Conservation (phyloP, 2,888 invertebrate genomes). For the Eubasilissa splendida region DNA sequence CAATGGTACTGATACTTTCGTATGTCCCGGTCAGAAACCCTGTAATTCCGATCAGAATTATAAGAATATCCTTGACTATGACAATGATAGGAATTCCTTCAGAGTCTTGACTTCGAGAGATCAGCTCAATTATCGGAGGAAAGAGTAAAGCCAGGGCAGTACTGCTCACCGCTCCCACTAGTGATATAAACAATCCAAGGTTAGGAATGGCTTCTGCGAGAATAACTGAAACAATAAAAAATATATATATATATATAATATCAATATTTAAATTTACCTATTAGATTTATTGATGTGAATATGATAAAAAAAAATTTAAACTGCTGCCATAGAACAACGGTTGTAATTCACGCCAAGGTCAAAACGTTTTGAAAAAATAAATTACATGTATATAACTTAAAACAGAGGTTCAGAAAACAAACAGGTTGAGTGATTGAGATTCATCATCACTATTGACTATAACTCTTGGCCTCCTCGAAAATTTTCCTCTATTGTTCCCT, state of each 20-base stretch:
- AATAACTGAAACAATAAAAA: conserved; percentile 75
- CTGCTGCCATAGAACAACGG: no score
- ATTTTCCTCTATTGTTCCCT: no score
- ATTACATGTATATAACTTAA: no score
- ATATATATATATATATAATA: not conserved
- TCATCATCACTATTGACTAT: no score
- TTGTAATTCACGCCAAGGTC: no score
- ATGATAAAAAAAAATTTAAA: not conserved
- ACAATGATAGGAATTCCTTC: conserved; percentile 68
- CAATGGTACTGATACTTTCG: conserved; percentile 79
- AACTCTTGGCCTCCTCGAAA: no score
- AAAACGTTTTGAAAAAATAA: no score
- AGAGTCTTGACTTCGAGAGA: conserved; percentile 76
- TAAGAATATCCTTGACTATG: conserved; percentile 74
- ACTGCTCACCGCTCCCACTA: conserved; percentile 93
- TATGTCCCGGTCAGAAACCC: conserved; percentile 85
- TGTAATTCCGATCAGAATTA: conserved; percentile 78
- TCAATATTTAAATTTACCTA: not conserved
- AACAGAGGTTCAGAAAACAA: no score
- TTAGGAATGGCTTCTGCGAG: conserved; percentile 91
- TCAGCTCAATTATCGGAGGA: conserved; percentile 89
- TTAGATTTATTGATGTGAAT: no score
- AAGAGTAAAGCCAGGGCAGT: conserved; percentile 90
- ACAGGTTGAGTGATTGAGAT: no score
- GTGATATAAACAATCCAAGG: conserved; percentile 88